phyloP scores from a whole-genome alignment of 2,888 invertebrate species.

The Arrhopalites spinosus region DNA sequence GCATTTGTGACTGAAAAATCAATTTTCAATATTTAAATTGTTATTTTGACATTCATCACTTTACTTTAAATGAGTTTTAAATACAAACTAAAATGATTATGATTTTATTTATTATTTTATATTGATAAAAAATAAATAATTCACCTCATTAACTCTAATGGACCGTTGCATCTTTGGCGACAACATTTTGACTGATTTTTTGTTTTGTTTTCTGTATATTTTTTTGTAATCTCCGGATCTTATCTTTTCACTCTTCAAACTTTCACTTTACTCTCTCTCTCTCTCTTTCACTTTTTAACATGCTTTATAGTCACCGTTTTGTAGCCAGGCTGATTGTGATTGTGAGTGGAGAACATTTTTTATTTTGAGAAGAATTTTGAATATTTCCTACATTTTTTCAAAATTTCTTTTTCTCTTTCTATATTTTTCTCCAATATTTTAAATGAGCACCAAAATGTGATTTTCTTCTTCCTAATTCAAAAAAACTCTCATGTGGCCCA shows the following conservation, averaged over 20 bases:
- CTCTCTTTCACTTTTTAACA: neutral
- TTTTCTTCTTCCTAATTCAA: neutral
- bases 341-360: no score
- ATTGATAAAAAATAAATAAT: no score
- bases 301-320: neutral
- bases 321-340: no score
- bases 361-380: no score
- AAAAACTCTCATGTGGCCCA: neutral
- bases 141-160: conserved; percentile 60
- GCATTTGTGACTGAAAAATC: conserved; percentile 59
- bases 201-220: neutral
- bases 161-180: conserved; percentile 86
- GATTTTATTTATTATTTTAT: no score
- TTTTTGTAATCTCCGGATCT: no score
- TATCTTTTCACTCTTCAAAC: no score
- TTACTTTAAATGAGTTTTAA: no score
- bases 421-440: no score
- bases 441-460: neutral
- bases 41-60: neutral
- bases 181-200: conserved; percentile 64
- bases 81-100: no score
- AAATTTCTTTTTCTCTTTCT: neutral
- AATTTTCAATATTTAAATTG: neutral
- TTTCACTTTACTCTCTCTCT: neutral
- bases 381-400: no score